These are phyloP conservation scores for Suillia variegata DNA, from an alignment of 2,888 invertebrate genomes.

Conservation along the genomic window DNA sequence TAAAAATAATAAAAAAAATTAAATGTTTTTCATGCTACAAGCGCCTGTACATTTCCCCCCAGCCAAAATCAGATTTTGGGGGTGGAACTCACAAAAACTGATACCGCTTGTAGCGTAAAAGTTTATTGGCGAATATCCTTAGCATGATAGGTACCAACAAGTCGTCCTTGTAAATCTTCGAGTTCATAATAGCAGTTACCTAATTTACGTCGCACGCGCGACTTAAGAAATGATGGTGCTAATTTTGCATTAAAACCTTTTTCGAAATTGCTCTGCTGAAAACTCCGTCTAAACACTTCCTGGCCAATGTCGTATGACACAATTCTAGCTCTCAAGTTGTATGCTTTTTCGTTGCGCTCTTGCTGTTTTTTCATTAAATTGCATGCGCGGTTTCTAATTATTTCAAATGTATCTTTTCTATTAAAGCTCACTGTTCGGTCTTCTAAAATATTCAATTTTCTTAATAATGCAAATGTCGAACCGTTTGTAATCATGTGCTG, in stretches of 20 bases:
- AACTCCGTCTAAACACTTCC: not conserved
- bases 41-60: too few species aligned
- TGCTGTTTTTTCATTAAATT: not conserved
- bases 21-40: too few species aligned
- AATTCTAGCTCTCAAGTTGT: not conserved
- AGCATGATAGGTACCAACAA: not conserved
- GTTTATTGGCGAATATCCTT: too few species aligned
- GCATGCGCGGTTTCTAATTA: too few species aligned
- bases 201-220: not conserved
- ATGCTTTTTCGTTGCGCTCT: not conserved
- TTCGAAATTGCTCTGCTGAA: not conserved
- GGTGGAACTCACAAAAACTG: too few species aligned
- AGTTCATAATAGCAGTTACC: not conserved
- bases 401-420: too few species aligned
- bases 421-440: too few species aligned
- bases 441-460: too few species aligned
- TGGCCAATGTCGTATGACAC: not conserved
- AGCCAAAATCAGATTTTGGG: too few species aligned
- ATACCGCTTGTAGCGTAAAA: too few species aligned
- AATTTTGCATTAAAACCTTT: constrained; percentile 8
- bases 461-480: not conserved
- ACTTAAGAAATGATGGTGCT: too few species aligned
- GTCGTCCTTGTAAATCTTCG: not conserved
- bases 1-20: too few species aligned
- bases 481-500: not conserved